phyloP scores from a whole-genome alignment of 2,888 invertebrate species.

The Athalia cordata region DNA sequence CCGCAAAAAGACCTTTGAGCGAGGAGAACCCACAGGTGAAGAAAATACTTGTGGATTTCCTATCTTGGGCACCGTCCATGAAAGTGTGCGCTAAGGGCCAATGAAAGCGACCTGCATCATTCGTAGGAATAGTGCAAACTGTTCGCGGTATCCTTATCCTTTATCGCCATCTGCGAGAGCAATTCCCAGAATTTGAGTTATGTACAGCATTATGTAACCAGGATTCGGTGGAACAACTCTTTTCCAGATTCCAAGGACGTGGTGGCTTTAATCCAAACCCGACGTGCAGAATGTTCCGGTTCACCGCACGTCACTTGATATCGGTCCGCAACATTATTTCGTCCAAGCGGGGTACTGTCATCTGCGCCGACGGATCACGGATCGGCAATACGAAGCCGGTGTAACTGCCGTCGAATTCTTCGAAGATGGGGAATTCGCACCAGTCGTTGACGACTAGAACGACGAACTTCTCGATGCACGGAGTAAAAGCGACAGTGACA shows the following conservation, averaged over 20 bases:
- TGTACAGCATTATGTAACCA: slow-evolving; percentile 42
- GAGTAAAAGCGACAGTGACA: not conserved
- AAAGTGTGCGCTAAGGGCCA: not conserved
- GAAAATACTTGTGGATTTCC: not conserved
- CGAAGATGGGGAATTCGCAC: too few species aligned
- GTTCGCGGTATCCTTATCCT: too few species aligned
- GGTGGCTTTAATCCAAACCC: slow-evolving; percentile 54
- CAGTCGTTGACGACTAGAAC: not conserved
- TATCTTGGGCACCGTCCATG: slow-evolving; percentile 1
- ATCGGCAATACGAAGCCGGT: too few species aligned
- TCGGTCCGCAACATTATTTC: slow-evolving; percentile 44
- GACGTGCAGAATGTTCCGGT: slow-evolving; percentile 48
- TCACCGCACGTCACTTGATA: slow-evolving; percentile 19
- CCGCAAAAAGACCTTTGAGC: not conserved
- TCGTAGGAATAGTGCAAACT: too few species aligned
- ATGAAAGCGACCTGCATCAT: too few species aligned
- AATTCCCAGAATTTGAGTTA: too few species aligned
- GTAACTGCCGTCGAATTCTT: too few species aligned
- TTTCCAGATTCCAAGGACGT: slow-evolving; percentile 51
- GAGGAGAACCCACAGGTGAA: not conserved
- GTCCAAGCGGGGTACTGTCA: slow-evolving; percentile 47
- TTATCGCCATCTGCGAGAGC: too few species aligned
- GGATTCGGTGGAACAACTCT: slow-evolving; percentile 51
- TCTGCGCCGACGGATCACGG: slow-evolving; percentile 35
- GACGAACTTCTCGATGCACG: not conserved